These are phyloP conservation scores for Echinops telfairi DNA, from an alignment of 2,113 vertebrate genomes.

Conservation along the genomic window DNA sequence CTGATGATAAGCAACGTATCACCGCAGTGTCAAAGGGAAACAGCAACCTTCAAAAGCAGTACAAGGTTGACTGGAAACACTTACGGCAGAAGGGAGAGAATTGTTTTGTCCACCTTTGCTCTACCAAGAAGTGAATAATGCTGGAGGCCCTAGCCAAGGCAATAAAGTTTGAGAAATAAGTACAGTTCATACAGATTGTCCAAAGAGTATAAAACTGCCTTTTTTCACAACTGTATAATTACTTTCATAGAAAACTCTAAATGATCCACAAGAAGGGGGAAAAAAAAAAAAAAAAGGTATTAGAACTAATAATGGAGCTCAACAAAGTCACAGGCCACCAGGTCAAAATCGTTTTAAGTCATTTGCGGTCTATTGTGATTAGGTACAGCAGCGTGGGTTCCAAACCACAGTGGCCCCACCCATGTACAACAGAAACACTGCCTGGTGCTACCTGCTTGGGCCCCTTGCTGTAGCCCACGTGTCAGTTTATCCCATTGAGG, in stretches of 20 bases:
- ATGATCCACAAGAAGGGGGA: background rate
- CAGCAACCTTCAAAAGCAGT: background rate
- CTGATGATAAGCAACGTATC: background rate
- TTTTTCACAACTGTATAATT: background rate
- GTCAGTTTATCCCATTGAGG: background rate
- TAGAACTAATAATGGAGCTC: background rate
- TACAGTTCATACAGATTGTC: background rate
- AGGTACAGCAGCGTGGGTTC: background rate
- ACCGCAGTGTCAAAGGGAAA: background rate
- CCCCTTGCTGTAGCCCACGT: background rate
- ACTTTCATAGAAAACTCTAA: background rate
- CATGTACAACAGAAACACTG: background rate
- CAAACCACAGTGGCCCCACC: too few species aligned
- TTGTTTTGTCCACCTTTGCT: background rate
- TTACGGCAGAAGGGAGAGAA: background rate
- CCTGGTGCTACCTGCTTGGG: background rate
- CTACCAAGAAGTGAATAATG: background rate
- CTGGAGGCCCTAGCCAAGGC: background rate
- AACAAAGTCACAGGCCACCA: background rate
- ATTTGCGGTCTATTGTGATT: background rate
- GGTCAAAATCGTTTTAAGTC: background rate
- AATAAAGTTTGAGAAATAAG: background rate
- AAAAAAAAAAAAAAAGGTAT: background rate
- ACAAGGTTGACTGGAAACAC: background rate
- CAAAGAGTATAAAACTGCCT: background rate